These are phyloP conservation scores for Drosophila funebris DNA, from an alignment of 1,140 invertebrate species.

Conservation along the genomic window DNA sequence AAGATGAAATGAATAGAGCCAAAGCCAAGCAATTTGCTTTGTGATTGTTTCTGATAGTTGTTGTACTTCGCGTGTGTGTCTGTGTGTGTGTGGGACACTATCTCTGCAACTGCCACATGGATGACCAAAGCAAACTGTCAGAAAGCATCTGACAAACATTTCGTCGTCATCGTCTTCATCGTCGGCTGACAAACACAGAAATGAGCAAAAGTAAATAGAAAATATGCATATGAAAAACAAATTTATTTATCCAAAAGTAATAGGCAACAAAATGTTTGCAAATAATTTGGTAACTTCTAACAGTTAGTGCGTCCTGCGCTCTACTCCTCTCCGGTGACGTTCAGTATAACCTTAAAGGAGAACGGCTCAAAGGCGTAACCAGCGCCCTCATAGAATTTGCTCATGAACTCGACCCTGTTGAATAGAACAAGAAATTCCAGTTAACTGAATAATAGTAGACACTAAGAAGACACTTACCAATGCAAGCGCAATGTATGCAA, in stretches of 20 bases:
- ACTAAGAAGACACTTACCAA: conserved; percentile 89
- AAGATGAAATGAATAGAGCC: conserved; percentile 11
- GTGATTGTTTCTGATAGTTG: conserved; percentile 51
- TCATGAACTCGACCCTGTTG: conserved; percentile 97
- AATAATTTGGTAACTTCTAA: conserved; percentile 30
- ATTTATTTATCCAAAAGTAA: conserved; percentile 58
- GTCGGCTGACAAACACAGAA: conserved; percentile 36
- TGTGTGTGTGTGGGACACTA: conserved; percentile 16
- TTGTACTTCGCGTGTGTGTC: conserved; percentile 3
- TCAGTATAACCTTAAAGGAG: conserved; percentile 94
- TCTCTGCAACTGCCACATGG: conserved; percentile 54
- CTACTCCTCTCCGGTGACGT: conserved; percentile 68
- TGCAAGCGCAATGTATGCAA: conserved; percentile 98
- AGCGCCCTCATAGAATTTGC: conserved; percentile 96
- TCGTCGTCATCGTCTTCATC: conserved; percentile 23
- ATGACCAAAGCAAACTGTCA: conserved; percentile 61
- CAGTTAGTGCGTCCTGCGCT: conserved; percentile 54
- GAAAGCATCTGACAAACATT: conserved; percentile 56
- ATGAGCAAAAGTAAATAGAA: conserved; percentile 25
- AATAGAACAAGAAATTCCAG: conserved; percentile 73
- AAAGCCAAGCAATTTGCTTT: conserved; percentile 56
- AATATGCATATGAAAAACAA: conserved; percentile 66
- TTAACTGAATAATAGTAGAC: neutral
- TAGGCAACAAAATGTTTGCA: conserved; percentile 26
- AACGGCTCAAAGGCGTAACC: conserved; percentile 97